Percentiles rank a stretch among this genome's conserved stretches.
Evolutionary conservation across 35 echinoderm and acorn worm species (phyloP).

Genomic region (Amphiura filiformis): DNA sequence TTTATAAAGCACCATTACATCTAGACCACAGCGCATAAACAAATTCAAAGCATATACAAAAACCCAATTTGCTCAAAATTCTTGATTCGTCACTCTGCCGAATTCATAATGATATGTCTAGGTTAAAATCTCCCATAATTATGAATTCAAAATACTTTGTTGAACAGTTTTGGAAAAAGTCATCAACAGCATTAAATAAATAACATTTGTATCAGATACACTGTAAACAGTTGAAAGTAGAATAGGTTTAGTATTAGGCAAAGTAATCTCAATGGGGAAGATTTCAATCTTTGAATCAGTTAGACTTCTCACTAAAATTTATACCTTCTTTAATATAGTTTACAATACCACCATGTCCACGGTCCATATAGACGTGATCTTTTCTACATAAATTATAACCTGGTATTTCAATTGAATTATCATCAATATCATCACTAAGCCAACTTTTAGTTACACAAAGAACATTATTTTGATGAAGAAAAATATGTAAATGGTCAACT

Average conservation of each 20-base stretch:
- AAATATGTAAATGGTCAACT: not conserved
- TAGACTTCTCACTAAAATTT: not conserved
- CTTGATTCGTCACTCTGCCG: too few relatives aligned
- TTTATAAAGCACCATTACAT: too few relatives aligned
- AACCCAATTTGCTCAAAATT: too few relatives aligned
- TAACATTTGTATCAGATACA: too few relatives aligned
- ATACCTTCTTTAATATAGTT: not conserved
- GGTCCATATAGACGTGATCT: not conserved
- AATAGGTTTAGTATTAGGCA: not conserved
- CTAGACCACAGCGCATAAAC: too few relatives aligned
- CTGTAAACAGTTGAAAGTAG: too few relatives aligned
- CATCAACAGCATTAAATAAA: too few relatives aligned
- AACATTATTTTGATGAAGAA: not conserved
- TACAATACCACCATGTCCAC: slow-evolving; percentile 1
- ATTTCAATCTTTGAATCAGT: not conserved
- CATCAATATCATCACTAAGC: not conserved
- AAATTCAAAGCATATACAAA: too few relatives aligned
- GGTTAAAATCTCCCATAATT: too few relatives aligned
- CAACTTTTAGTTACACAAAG: slow-evolving; percentile 11
- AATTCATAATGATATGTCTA: too few relatives aligned
- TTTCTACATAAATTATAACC: not conserved
- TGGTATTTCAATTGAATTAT: not conserved
- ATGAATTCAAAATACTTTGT: too few relatives aligned
- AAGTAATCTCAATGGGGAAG: not conserved
- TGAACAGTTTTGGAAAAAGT: too few relatives aligned